phyloP scores from a whole-genome alignment of 2,888 invertebrate genomes.

The Rotaria macrura region DNA sequence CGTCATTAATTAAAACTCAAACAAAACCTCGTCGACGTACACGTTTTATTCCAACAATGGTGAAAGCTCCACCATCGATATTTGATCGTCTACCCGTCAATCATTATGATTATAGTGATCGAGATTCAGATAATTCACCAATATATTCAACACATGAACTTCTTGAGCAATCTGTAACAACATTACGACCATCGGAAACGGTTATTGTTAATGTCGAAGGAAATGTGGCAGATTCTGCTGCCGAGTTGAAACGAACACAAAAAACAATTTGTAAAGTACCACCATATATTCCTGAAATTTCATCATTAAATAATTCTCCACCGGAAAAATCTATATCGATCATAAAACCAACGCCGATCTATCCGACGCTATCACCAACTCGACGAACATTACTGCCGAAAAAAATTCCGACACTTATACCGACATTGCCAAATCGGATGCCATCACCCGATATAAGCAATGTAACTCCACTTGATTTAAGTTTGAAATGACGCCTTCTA shows the following conservation, averaged over 20 bases:
- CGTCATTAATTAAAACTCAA: not conserved
- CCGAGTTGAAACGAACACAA: not conserved
- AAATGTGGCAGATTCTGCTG: not conserved
- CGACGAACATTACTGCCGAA: not conserved
- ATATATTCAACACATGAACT: not conserved
- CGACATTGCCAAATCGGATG: not conserved
- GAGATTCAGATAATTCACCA: not conserved
- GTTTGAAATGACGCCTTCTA: not conserved
- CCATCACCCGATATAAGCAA: not conserved
- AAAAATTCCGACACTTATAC: not conserved
- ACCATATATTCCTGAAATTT: not conserved
- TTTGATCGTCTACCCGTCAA: not conserved
- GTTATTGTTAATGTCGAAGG: slow-evolving; percentile 10
- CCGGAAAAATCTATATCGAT: not conserved
- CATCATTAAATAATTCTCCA: not conserved
- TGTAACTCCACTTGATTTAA: not conserved
- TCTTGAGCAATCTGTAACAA: not conserved
- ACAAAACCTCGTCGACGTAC: not conserved
- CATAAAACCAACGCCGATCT: not conserved
- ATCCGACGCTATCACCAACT: not conserved
- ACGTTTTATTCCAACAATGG: slow-evolving; percentile 9
- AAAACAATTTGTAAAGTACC: slow-evolving; percentile 16
- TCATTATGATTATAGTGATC: not conserved
- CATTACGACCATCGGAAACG: not conserved
- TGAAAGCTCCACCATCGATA: not conserved